These are phyloP conservation scores for Heliopora coerulea DNA, from an alignment of 92 coral and sea anemone species.

Conservation along the genomic window DNA sequence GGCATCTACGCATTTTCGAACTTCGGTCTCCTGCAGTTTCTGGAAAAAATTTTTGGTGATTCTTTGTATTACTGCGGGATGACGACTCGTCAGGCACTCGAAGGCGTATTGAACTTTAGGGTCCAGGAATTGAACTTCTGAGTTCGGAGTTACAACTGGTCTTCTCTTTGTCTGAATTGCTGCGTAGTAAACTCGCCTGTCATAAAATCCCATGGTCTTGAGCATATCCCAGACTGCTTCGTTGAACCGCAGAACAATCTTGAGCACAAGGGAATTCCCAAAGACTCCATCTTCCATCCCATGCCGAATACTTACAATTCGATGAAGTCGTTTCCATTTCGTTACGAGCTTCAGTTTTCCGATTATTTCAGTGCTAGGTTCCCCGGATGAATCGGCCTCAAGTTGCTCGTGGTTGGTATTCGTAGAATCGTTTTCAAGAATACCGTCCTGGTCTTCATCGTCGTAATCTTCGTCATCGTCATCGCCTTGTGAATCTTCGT, in stretches of 20 bases:
- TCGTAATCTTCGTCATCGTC: constrained; percentile 21
- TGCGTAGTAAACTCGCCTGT: constrained; percentile 27
- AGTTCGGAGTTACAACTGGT: too few species aligned
- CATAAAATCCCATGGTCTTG: constrained; percentile 16
- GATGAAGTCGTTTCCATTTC: constrained; percentile 24
- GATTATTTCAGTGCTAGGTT: constrained; percentile 21
- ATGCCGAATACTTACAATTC: constrained; percentile 11
- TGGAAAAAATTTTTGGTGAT: constrained; percentile 1
- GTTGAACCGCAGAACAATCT: constrained; percentile 16
- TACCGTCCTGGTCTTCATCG: not conserved
- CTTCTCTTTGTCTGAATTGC: not conserved
- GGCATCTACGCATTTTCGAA: constrained; percentile 18
- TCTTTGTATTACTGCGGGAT: constrained; percentile 30
- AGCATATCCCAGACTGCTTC: constrained; percentile 37
- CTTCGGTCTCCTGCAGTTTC: not conserved
- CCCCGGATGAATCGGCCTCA: not conserved
- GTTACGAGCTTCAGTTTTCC: constrained; percentile 29
- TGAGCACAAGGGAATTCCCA: constrained; percentile 32
- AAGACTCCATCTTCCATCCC: constrained; percentile 7
- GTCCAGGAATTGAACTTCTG: constrained; percentile 15
- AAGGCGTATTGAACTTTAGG: constrained; percentile 69
- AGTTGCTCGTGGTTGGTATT: not conserved
- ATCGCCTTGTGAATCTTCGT: constrained; percentile 17
- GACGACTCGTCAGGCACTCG: constrained; percentile 62
- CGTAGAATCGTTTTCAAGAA: not conserved